Percentiles rank a stretch among this genome's conserved stretches.
Conservation (phyloP, 2,888 invertebrate genomes). For the Drosophila mimica region DNA sequence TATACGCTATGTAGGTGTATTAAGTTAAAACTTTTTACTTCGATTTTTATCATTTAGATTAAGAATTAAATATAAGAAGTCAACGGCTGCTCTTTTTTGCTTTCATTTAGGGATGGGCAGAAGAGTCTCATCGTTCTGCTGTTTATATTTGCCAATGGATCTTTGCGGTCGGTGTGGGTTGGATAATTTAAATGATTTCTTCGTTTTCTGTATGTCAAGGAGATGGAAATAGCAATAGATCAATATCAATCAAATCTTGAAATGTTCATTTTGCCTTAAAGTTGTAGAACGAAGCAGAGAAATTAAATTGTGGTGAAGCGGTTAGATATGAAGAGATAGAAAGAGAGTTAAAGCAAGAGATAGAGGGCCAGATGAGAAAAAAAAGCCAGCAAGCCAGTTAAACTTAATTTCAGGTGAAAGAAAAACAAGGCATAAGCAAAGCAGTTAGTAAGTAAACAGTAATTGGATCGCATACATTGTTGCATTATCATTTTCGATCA, state of each 20-base stretch:
- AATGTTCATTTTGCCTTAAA: conserved; percentile 32
- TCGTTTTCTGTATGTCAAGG: conserved; percentile 67
- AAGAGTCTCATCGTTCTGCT: conserved; percentile 53
- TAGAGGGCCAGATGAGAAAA: conserved; percentile 10
- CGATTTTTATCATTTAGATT: conserved; percentile 31
- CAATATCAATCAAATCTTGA: conserved; percentile 62
- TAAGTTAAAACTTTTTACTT: conserved; percentile 52
- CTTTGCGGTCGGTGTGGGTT: conserved; percentile 60
- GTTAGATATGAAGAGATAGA: conserved; percentile 16
- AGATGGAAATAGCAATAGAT: conserved; percentile 74
- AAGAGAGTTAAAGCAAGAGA: conserved; percentile 6
- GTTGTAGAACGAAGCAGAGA: conserved; percentile 12
- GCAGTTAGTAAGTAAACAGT: conserved; percentile 36
- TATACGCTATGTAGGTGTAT: conserved; percentile 18
- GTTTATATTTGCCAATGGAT: conserved; percentile 49
- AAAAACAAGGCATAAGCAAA: conserved; percentile 42
- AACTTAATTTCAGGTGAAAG: conserved; percentile 42
- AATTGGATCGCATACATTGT: conserved; percentile 31
- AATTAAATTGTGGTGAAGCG: conserved; percentile 29
- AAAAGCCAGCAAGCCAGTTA: conserved; percentile 33
- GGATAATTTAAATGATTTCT: conserved; percentile 68
- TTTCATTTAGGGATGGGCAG: conserved; percentile 49
- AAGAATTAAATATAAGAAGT: conserved; percentile 40
- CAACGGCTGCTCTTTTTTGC: conserved; percentile 45
- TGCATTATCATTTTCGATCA: conserved; percentile 38